Evolutionary conservation across 2,797 vertebrate genomes (phyloP), one percentile per base, ranked within the genome.

Genomic region (Syngnathus rostellatus): DNA sequence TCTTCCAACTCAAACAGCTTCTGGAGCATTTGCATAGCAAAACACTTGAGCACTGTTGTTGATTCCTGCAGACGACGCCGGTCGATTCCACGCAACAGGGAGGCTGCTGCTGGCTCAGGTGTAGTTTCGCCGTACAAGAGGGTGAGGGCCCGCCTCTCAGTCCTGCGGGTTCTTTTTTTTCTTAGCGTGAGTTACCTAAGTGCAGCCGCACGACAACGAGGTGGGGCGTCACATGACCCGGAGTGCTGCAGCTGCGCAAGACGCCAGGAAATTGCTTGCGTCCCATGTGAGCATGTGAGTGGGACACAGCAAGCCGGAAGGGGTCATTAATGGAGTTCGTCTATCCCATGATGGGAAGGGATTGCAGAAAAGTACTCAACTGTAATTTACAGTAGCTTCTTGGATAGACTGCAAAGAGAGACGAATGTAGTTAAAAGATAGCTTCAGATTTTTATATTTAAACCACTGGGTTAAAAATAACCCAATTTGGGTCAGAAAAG

Each of bases 1-100:
- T 86, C 77, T 46, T 83, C 79, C 76, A 80, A 78, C 80, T 87
- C 77, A 86, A 82, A 83, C 87, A 87, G 87, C 89, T 91, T 87
- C 88, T 65, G 77, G 71, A 83, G 73, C 68, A 72, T 82, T 87
- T 77, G 77, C 72, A 81, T 69, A 83, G 70, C 46, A 69, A 71
- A 81, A 81, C 72, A 73, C 66, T 76, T 72, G 62, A 48, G 60
- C n/a, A 2, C 5, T 31, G 39, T 57, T 12, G 16, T 72, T 81
- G 62, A 17, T 51, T 50, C n/a, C 55, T 61, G 62, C 63, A 72
- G 58, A 77, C 62, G 65, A 48, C 11, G 45, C 16, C 17, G 46
- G 41, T 14, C 55, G 39, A 61, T 45, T 68, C 21, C 31, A 68
- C 1, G 16, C 53, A 72, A 71, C 58, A 65, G 65, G 53, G 60